Evolutionary conservation across 2,113 vertebrate species (phyloP).

Genomic region (Upupa epops): DNA sequence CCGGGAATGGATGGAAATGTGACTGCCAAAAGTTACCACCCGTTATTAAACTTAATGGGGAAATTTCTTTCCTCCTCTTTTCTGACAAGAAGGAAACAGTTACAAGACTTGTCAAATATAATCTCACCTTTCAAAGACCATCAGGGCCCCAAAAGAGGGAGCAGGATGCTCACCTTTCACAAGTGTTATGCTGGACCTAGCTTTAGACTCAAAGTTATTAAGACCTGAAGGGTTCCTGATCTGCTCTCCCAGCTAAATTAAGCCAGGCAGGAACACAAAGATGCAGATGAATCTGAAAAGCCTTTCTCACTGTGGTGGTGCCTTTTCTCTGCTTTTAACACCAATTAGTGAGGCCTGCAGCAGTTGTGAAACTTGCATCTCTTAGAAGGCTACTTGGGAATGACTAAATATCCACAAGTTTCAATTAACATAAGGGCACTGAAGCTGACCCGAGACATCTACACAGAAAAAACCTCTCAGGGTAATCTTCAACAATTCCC

Average conservation of each 20-base stretch:
- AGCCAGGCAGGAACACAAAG: not conserved
- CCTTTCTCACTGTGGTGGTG: not conserved
- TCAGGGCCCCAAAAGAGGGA: not conserved
- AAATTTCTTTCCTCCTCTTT: not conserved
- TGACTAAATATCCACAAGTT: not conserved
- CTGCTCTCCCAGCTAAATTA: not conserved
- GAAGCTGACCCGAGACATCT: not conserved
- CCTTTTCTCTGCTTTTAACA: not conserved
- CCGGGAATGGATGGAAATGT: not conserved
- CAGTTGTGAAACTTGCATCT: not conserved
- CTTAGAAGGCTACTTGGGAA: not conserved
- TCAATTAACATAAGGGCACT: not conserved
- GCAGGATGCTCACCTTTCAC: not conserved
- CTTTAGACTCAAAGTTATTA: not conserved
- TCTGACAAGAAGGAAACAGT: not conserved
- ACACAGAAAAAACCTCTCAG: not conserved
- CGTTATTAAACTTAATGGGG: not conserved
- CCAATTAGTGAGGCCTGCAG: not conserved
- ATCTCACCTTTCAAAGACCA: not conserved
- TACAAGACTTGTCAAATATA: not conserved
- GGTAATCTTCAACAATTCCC: not conserved
- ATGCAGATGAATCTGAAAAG: not conserved
- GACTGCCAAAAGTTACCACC: conserved; percentile 18
- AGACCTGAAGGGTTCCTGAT: not conserved
- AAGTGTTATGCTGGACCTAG: not conserved